Conservation (phyloP, 2,888 invertebrate genomes). For the Apomyelois bistriatella region DNA sequence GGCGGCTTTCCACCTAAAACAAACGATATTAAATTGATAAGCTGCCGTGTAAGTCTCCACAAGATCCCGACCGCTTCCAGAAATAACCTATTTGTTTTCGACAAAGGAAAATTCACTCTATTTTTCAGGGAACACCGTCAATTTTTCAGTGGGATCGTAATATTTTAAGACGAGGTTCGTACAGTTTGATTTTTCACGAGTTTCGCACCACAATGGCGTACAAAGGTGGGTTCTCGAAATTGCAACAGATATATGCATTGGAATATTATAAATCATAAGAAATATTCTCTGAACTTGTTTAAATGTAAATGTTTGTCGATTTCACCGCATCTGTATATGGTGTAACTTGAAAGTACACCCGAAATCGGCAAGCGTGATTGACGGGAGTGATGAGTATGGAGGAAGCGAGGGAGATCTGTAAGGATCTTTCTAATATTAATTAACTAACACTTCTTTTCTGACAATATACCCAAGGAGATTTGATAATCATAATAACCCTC, state of each 20-base stretch:
- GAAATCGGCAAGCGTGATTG: too few species aligned
- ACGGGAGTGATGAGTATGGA: too few species aligned
- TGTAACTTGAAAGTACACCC: too few species aligned
- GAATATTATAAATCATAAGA: slow-evolving; percentile 7
- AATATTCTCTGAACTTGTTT: slow-evolving; percentile 1
- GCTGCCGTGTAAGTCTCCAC: slow-evolving; percentile 4
- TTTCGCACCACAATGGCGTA: slow-evolving; percentile 10
- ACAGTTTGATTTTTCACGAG: slow-evolving; percentile 12
- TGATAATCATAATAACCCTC: too few species aligned
- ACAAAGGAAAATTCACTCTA: slow-evolving; percentile 13
- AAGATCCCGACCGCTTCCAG: slow-evolving; percentile 4
- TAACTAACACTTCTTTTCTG: too few species aligned
- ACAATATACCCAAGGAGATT: too few species aligned
- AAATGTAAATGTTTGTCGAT: not conserved
- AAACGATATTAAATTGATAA: slow-evolving; percentile 14
- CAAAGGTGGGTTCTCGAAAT: slow-evolving; percentile 12
- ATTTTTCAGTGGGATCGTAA: slow-evolving; percentile 16
- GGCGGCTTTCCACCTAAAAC: slow-evolving; percentile 5
- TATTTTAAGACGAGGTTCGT: slow-evolving; percentile 11
- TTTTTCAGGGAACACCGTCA: slow-evolving; percentile 16
- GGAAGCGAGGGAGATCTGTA: too few species aligned
- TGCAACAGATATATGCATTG: slow-evolving; percentile 9
- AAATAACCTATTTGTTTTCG: slow-evolving; percentile 12
- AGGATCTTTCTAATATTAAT: too few species aligned
- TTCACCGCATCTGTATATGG: not conserved